Conservation (phyloP, 2,888 invertebrate species). For the Eudasyphora cyanicolor region DNA sequence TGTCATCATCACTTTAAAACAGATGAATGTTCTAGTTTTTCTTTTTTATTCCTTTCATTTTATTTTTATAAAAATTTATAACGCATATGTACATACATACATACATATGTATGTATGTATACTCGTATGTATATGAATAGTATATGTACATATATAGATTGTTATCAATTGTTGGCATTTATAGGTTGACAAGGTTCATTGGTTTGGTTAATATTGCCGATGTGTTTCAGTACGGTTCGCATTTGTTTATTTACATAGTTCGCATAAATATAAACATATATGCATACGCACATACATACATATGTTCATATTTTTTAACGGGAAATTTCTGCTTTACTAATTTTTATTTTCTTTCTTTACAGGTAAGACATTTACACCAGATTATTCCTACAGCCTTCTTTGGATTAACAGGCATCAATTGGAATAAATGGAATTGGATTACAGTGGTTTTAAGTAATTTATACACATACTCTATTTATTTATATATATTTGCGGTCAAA, state of each 20-base stretch:
- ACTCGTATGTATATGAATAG: not conserved
- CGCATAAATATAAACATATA: too few relatives aligned
- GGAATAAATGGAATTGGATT: not conserved
- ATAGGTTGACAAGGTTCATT: slow-evolving; percentile 58
- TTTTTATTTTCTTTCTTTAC: slow-evolving; percentile 50
- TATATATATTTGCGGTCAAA: not conserved
- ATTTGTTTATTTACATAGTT: too few relatives aligned
- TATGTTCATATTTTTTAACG: not conserved
- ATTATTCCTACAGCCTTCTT: not conserved
- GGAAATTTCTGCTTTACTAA: slow-evolving; percentile 31
- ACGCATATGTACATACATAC: not conserved
- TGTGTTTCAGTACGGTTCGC: too few relatives aligned
- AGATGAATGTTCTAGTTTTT: slow-evolving; percentile 54
- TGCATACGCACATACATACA: not conserved
- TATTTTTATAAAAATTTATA: slow-evolving; percentile 16
- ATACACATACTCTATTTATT: not conserved
- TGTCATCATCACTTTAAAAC: slow-evolving; percentile 48
- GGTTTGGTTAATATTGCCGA: not conserved
- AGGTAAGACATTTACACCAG: slow-evolving; percentile 67
- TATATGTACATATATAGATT: not conserved
- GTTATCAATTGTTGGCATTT: slow-evolving; percentile 58
- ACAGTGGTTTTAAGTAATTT: not conserved
- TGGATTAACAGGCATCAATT: slow-evolving; percentile 23
- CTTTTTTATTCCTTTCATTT: slow-evolving; percentile 26
- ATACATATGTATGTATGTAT: not conserved